Base-by-base conservation (phyloP, 2,797 vertebrate species). In the Premnoplex brunnescens region DNA sequence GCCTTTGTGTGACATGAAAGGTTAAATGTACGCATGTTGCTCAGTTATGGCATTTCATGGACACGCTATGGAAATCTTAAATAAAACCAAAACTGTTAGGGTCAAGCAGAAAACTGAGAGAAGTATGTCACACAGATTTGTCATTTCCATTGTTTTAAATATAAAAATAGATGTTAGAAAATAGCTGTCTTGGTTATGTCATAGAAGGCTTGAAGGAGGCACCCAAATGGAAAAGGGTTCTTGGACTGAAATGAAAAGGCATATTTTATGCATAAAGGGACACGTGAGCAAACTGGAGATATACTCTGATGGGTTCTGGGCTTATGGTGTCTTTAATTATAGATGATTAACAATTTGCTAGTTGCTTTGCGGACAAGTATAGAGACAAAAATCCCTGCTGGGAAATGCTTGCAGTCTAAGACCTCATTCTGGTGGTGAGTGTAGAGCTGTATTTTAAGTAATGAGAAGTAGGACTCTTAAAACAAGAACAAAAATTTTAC, bases 301-400 rank as follows among this genome's bases (percentile, higher is more conserved):
- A 58, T 4, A 77, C 27, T 82, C 41, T 68, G 48, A 83, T 90
- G 81, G 56, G 21, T 88, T 94, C 64, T 89, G 84, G 81, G 56
- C 27, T 94, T 89, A 56, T 46, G 49, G 44, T 71, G n/a, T 88
- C 67, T 93, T 94, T 92, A 94, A 95, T 96, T 91, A 83, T 81
- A 88, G 46, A 85, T 87, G 41, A 90, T 96, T 92, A 93, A 89
- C 54, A 95, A 69, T 83, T 93, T 91, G 51, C 39, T 88, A 32
- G 68, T 89, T 94, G 36, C 68, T 94, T 94, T 93, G 67, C 78
- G 92, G 92, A 54, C 64, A 72, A 55, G 32, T 58, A 54, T 44
- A 64, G 87, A 89, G 81, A 76, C 43, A 88, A 87, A 95, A 96
- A 44, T 74, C 68, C 41, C 60, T 88, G 11, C 75, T 91, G 85